Base-by-base conservation (phyloP, 1,140 invertebrate species). In the Caenorhabditis latens region DNA sequence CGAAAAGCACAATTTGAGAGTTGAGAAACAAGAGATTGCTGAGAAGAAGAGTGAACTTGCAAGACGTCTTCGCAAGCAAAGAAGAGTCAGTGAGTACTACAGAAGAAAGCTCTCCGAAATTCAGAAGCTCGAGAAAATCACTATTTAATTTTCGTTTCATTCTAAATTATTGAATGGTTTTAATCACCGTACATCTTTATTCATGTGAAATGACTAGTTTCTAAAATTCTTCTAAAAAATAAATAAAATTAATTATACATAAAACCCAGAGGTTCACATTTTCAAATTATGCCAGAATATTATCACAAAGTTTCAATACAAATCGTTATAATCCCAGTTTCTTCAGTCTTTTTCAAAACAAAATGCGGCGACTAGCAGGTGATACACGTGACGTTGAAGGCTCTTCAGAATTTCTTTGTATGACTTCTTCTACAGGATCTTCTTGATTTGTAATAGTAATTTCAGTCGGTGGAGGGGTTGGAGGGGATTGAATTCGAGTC, bases 341-440 rank as follows among this genome's bases (percentile, higher is more conserved):
- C 11, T 6, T 46, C 7, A 5, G 4, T 79, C 21, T 53, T 50
- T 19, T n/a, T 79, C 24, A 79, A 50, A 50, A 79, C 40, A 79
- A 79, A 79, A 79, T 79, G 71, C 71, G 71, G 8, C 71, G 71
- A 50, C 71, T 79, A 79, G 71, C 24, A 79, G 71, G 71, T 79
- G 71, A 79, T 24, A 79, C 71, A 79, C 43, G 71, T 79, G 71
- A 79, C 9, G 71, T 79, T 53, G 71, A 79, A 79, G 71, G 71
- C 21, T 79, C 71, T 79, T 79, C 46, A 4, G 40, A 11, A 50
- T 24, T 79, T 1, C 8, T 9, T 24, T 1, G 7, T 4, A 50
- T 79, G 7, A 50, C 21, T 50, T 79, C n/a, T 14, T 79, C 71
- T 19, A 71, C 14, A 16, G 14, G 1, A 32, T 32, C 61, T 40